Evolutionary conservation across 2,113 vertebrate genomes (phyloP), one percentile per base, ranked within the genome.

Genomic region (Platichthys stellatus): DNA sequence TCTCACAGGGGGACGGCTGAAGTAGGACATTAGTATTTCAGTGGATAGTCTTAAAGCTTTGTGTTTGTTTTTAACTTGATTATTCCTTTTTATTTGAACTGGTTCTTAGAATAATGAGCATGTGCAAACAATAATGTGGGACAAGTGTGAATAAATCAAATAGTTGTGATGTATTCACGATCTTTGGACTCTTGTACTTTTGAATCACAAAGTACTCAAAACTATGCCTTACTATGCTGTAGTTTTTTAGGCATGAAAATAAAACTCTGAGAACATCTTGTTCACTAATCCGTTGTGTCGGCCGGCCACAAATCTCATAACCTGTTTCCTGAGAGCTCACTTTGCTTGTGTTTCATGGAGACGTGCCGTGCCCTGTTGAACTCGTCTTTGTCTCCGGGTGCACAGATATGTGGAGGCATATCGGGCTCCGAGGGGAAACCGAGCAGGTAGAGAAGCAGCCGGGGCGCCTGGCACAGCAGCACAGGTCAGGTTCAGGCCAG

Each of bases 21-120:
- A 94, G 90, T 94, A 91, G 91, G 88, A 83, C 93, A 80, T 91
- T 72, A 63, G 74, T 84, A 40, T 80, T 56, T 69, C 82, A 72
- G 84, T 70, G 83, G 20, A 74, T 70, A 45, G 21, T 84, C 76
- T 81, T 77, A 68, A 64, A 35, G 28, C 54, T 78, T 38, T 74
- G 74, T 49, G 65, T 86, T 85, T 90, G 77, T 86, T 73, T 82
- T 75, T 28, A 57, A 12, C 78, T 77, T 66, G 47, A 84, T 86
- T 81, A 80, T 69, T 82, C 53, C 51, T 76, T 47, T 71, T 68
- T 10, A 38, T 67, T 63, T 56, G 57, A 76, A 60, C 63, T 28
- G 15, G 51, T 35, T 69, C 57, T 43, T 4, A 54, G 63, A 86
- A 86, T 56, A 88, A 59, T 28, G 84, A 84, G 78, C 76, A 72